Base-by-base conservation (phyloP, 2,113 vertebrate genomes). In the Phrynosoma platyrhinos region DNA sequence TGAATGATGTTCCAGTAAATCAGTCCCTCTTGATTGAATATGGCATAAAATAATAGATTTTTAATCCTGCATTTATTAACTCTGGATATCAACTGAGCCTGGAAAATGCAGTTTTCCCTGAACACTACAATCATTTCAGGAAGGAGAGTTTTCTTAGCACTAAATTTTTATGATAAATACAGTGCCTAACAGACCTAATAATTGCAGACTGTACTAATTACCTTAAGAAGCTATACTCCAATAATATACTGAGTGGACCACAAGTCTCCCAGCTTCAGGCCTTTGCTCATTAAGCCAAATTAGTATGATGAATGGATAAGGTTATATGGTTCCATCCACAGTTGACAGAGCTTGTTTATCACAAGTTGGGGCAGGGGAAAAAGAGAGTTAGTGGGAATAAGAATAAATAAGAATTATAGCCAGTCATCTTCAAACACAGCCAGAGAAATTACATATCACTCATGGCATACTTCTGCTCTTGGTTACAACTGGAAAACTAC, bases 201-300 rank as follows among this genome's bases (percentile, higher is more conserved):
- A 95, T 93, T 90, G 88, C 75, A 94, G 84, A 80, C 86, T 90
- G 47, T 91, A 93, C 94, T 95, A 92, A 92, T 95, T 94, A 95
- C 84, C 86, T 94, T 88, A 96, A 92, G 92, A 95, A 96, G 89
- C 84, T 92, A 90, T 72, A 93, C 92, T 95, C 91, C 93, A 94
- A 90, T 94, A 93, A 79, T 88, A 87, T 88, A 96, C 91, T 93
- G 90, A 79, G 85, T 91, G 96, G 95, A 95, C 91, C 87, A 68
- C 90, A 92, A 84, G 91, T 93, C 92, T 92, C 90, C 88, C 75
- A 95, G 94, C 94, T 88, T 93, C 86, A 94, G 95, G 95, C 89
- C 88, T 91, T 90, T 96, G 83, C 91, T 97, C 94, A 96, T 97
- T 97, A 97, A 95, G 91, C 82, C 93, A 95, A 96, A 96, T 97